Conservation (phyloP, 2,797 vertebrate genomes). For the Protonibea diacanthus region DNA sequence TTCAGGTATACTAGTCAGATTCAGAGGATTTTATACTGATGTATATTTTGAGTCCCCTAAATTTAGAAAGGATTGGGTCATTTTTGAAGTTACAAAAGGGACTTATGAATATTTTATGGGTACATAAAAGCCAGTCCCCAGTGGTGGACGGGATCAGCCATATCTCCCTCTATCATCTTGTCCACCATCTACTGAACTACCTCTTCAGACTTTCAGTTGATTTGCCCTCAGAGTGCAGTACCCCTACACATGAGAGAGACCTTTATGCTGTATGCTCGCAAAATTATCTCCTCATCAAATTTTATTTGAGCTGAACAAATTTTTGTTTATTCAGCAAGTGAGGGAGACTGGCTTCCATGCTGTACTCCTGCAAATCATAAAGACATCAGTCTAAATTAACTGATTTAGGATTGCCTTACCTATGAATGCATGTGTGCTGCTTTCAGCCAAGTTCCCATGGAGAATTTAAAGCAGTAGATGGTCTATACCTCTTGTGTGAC, state of each 20-base stretch:
- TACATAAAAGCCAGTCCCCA: constrained; percentile 28
- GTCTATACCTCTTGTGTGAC: constrained; percentile 72
- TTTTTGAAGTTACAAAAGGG: constrained; percentile 27
- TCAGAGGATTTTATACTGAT: background rate
- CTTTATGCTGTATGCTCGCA: constrained; percentile 76
- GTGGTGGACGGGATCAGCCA: constrained; percentile 40
- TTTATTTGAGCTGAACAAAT: constrained; percentile 80
- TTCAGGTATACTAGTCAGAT: background rate
- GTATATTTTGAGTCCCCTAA: background rate
- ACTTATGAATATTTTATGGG: constrained; percentile 31
- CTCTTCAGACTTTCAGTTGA: constrained; percentile 52
- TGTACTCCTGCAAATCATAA: constrained; percentile 72
- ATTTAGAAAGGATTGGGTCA: background rate
- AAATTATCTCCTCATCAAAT: constrained; percentile 85
- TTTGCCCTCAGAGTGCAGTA: constrained; percentile 50
- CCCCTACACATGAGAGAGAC: constrained; percentile 68
- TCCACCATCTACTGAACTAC: constrained; percentile 48
- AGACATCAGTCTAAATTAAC: constrained; percentile 75
- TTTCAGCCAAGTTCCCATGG: constrained; percentile 57
- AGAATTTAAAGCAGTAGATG: constrained; percentile 54
- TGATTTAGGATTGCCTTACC: constrained; percentile 63
- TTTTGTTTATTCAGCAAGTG: constrained; percentile 76
- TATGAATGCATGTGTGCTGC: constrained; percentile 56
- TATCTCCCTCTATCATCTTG: constrained; percentile 68
- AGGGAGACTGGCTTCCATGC: constrained; percentile 62